Evolutionary conservation across 2,888 invertebrate genomes (phyloP).

Genomic region (Latheticus oryzae): DNA sequence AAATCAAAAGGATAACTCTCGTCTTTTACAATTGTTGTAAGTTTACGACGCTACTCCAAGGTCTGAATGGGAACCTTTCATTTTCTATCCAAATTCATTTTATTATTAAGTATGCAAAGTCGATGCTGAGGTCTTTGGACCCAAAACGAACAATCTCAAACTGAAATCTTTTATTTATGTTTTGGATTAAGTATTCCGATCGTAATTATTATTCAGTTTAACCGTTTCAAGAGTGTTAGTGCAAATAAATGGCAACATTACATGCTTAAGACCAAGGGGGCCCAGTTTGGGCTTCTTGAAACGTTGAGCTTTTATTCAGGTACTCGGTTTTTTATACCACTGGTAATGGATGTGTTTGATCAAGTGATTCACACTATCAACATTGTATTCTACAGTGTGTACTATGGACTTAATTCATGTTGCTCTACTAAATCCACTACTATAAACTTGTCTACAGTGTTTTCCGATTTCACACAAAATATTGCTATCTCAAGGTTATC

Average conservation of each 20-base stretch:
- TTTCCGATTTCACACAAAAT: conserved; percentile 22
- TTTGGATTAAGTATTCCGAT: conserved; percentile 30
- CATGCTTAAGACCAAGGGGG: conserved; percentile 32
- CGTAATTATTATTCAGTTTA: conserved; percentile 36
- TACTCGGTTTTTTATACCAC: conserved; percentile 36
- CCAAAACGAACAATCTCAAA: conserved; percentile 14
- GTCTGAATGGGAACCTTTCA: conserved; percentile 18
- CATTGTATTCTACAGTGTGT: conserved; percentile 7
- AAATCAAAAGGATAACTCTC: conserved; percentile 36
- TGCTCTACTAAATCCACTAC: conserved; percentile 3
- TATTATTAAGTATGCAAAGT: conserved; percentile 16
- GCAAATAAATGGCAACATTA: conserved; percentile 40
- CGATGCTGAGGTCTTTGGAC: conserved; percentile 11
- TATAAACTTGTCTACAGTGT: conserved; percentile 21
- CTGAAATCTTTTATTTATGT: conserved; percentile 31
- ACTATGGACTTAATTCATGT: conserved; percentile 10
- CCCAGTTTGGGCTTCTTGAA: conserved; percentile 38
- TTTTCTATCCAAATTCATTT: conserved; percentile 26
- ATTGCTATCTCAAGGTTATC: conserved; percentile 26
- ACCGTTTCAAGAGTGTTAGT: conserved; percentile 29
- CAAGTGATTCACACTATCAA: conserved; percentile 23
- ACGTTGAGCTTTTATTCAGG: conserved; percentile 32
- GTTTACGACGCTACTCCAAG: conserved; percentile 27
- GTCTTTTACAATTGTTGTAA: conserved; percentile 24
- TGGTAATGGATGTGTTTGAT: conserved; percentile 17